Evolutionary conservation across 64 coral and sea anemone species (phyloP).

Genomic region (Actinia tenebrosa): DNA sequence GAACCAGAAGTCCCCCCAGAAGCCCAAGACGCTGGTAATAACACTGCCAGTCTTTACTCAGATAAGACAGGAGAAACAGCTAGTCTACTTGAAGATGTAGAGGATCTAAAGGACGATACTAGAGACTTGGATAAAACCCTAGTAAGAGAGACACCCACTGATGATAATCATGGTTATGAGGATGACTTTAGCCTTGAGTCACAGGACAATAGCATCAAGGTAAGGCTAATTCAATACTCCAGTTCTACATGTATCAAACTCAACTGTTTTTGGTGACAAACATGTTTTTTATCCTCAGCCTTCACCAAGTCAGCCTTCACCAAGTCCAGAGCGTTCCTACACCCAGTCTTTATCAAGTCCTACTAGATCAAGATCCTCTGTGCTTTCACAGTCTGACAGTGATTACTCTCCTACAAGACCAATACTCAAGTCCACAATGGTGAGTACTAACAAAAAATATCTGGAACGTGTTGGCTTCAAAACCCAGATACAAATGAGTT

Average conservation of each 20-base stretch:
- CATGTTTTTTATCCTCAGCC: background rate
- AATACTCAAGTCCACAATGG: background rate
- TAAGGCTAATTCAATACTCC: background rate
- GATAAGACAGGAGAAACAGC: slow-evolving; percentile 43
- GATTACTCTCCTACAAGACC: slow-evolving; percentile 6
- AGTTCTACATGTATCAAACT: background rate
- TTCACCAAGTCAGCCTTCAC: slow-evolving; percentile 53
- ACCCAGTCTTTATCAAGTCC: background rate
- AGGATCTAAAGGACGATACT: slow-evolving; percentile 35
- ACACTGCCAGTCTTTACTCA: slow-evolving; percentile 67
- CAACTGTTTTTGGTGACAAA: background rate
- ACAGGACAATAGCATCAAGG: slow-evolving; percentile 1
- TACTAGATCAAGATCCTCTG: background rate
- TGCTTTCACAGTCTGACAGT: background rate
- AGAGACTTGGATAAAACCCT: slow-evolving; percentile 52
- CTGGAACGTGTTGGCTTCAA: no score
- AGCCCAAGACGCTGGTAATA: slow-evolving; percentile 2
- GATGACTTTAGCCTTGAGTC: slow-evolving; percentile 63
- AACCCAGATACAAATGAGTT: no score
- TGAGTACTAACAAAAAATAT: background rate
- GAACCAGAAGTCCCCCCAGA: background rate
- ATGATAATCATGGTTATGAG: slow-evolving; percentile 45
- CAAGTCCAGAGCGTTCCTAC: slow-evolving; percentile 32
- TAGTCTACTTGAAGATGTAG: slow-evolving; percentile 38
- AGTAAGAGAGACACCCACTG: slow-evolving; percentile 33